Evolutionary conservation across 1,140 invertebrate genomes (phyloP).

Genomic region (silkworm (Bombyx mori)): ASM3026992v2 NC_085126.1:5234501-5235000

Average conservation of each 20-base stretch:
- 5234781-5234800: constrained; percentile 21
- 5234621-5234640: no score
- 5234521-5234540: no score
- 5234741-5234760: neutral
- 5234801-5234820: constrained; percentile 12
- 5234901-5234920: constrained; percentile 64
- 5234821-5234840: constrained; percentile 18
- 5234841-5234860: constrained; percentile 10
- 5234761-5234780: constrained; percentile 1
- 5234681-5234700: no score
- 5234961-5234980: constrained; percentile 15
- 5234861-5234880: constrained; percentile 14
- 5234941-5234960: constrained; percentile 18
- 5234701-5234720: no score
- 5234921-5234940: constrained; percentile 39
- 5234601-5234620: no score
- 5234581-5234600: no score
- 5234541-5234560: no score
- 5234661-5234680: no score
- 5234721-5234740: no score
- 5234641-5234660: no score
- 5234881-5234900: constrained; percentile 32
- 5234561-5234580: no score
- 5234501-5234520: no score
- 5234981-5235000: neutral